Base-by-base conservation (phyloP, 2,888 invertebrate species). In the Sabatieria punctata region DNA sequence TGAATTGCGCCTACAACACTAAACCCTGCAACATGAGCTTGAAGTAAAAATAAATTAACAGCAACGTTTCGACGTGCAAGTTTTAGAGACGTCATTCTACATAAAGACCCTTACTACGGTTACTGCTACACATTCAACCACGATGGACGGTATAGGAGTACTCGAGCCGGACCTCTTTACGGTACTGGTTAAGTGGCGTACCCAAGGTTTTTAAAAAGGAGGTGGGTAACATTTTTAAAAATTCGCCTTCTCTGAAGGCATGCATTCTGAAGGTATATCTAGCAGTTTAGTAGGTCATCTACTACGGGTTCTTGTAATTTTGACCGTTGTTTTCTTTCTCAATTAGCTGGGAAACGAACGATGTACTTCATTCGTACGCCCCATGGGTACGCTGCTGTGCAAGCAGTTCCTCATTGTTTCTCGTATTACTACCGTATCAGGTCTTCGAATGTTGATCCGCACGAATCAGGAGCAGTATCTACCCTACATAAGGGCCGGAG, bases 71-170 rank as follows among this genome's bases (percentile, higher is more conserved):
- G n/a, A 33, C 13, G 33, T 33, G 11, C 11, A 33, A 33, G 33
- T 55, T 60, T 37, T 57, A 67, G 66, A n/a, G 65, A 68, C 51
- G 68, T 68, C 49, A 57, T 59, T 0, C 54, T 54, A 25, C 50
- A 58, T 21, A 50, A 56, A 23, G 59, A 57, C 41, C 54, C 57
- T 30, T 60, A 58, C 36, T 65, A 63, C 52, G 67, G 67, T 1
- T 65, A 64, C 48, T 65, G 66, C 46, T 64, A 56, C 55, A 64
- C 61, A 2, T 63, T 65, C 53, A 68, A 68, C 49, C 50, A 55
- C 6, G 6, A 22, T 13, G 37, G 38, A 4, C 40, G 56, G 19
- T 46, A 43, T 22, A 46, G 47, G 2, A 57, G 57, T 2, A 57
- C 50, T 24, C 58, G 59, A 33, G 54, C 61, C 1, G 65, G 68